These are phyloP conservation scores for Himalopsyche kuldschensis DNA, from an alignment of 2,888 invertebrate species.

Conservation along the genomic window DNA sequence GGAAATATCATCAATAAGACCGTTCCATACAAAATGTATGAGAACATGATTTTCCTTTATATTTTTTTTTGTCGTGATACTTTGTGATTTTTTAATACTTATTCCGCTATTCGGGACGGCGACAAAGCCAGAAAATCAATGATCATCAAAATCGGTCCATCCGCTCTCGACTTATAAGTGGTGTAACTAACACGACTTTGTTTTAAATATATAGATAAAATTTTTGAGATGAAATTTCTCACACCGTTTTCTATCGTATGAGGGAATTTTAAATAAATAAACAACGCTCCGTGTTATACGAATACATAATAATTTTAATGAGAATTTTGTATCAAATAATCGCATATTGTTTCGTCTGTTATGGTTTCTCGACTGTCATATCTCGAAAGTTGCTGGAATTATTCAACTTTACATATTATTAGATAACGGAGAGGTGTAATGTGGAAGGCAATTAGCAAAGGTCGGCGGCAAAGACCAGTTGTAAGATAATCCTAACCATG, in stretches of 20 bases:
- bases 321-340: background rate
- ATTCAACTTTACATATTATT: slow-evolving; percentile 33
- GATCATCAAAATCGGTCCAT: too few species aligned
- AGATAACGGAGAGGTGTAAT: slow-evolving; percentile 27
- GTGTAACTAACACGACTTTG: too few species aligned
- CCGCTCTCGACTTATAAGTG: too few species aligned
- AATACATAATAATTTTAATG: background rate
- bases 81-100: too few species aligned
- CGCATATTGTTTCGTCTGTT: background rate
- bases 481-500: background rate
- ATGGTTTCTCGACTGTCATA: slow-evolving; percentile 7
- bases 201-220: too few species aligned
- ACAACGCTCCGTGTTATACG: background rate
- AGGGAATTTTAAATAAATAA: background rate
- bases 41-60: too few species aligned
- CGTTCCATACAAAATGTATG: too few species aligned
- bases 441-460: slow-evolving; percentile 29
- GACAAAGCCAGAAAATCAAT: too few species aligned
- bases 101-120: too few species aligned
- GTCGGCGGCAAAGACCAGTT: background rate
- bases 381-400: slow-evolving; percentile 8
- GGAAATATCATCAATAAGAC: too few species aligned
- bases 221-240: background rate
- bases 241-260: background rate
- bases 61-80: too few species aligned